These are phyloP conservation scores for Nyctibius bracteatus DNA, from an alignment of 2,113 vertebrate genomes.

Conservation along the genomic window DNA sequence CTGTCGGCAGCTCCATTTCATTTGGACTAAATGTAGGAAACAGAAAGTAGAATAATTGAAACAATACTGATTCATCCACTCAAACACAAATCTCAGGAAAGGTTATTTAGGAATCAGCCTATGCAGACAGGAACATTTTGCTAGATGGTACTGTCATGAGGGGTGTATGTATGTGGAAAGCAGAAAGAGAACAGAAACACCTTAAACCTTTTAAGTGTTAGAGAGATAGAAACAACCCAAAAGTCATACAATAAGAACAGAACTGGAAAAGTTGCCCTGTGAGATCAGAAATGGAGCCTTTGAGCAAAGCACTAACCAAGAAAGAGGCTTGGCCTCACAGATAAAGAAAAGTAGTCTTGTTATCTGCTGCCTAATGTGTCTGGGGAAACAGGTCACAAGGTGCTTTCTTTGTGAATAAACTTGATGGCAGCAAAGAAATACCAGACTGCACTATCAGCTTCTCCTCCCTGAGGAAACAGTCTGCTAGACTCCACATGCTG, in stretches of 20 bases:
- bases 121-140: background rate
- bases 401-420: background rate
- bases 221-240: background rate
- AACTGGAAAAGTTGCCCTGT: background rate
- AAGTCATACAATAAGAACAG: background rate
- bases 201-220: background rate
- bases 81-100: background rate
- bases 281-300: background rate
- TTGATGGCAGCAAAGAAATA: background rate
- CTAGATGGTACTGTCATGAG: background rate
- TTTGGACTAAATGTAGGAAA: background rate
- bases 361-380: background rate
- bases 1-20: background rate
- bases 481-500: background rate
- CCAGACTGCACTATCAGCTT: background rate
- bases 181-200: background rate
- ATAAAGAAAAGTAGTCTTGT: background rate
- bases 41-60: background rate
- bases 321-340: background rate
- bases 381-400: background rate
- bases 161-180: background rate
- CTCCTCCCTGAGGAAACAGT: background rate
- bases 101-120: background rate
- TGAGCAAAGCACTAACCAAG: background rate
- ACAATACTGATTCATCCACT: background rate